These are phyloP conservation scores for Pollenia amentaria DNA, from an alignment of 2,888 invertebrate genomes.

Conservation along the genomic window DNA sequence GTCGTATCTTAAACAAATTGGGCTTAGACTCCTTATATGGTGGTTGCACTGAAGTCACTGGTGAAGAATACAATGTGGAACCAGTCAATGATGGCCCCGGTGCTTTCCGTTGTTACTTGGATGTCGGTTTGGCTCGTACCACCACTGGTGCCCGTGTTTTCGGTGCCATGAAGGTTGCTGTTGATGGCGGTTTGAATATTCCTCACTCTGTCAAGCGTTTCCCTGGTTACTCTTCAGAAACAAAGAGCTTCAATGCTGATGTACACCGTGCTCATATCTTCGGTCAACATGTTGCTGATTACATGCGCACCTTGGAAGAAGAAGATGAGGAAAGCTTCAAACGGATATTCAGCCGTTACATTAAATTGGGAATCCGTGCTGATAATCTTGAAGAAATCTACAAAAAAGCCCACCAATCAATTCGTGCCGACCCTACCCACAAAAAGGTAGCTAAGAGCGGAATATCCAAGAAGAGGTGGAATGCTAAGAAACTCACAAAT, in stretches of 20 bases:
- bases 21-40: slow-evolving; percentile 95
- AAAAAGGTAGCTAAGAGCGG: slow-evolving; percentile 86
- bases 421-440: slow-evolving; percentile 94
- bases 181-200: slow-evolving; percentile 99
- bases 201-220: slow-evolving; percentile 99
- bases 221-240: slow-evolving; percentile 95
- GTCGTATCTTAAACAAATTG: slow-evolving; percentile 96
- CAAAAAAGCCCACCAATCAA: slow-evolving; percentile 97
- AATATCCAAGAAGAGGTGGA: slow-evolving; percentile 93
- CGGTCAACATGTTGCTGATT: slow-evolving; percentile 98
- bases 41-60: slow-evolving; percentile 95
- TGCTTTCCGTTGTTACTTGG: slow-evolving; percentile 98
- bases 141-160: slow-evolving; percentile 99
- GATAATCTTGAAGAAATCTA: slow-evolving; percentile 96
- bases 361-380: slow-evolving; percentile 94
- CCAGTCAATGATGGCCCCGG: slow-evolving; percentile 96
- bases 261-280: slow-evolving; percentile 98
- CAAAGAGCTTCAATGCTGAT: slow-evolving; percentile 97
- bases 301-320: slow-evolving; percentile 96
- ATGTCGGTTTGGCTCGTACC: slow-evolving; percentile 98
- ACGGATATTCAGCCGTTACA: slow-evolving; percentile 98
- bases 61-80: slow-evolving; percentile 98
- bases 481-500: slow-evolving; percentile 94
- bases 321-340: slow-evolving; percentile 99
- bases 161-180: slow-evolving; percentile 99